Percentiles rank a stretch among this genome's conserved stretches.
These are phyloP conservation scores for Lates japonicus DNA, from an alignment of 2,797 vertebrate species.

Conservation along the genomic window DNA sequence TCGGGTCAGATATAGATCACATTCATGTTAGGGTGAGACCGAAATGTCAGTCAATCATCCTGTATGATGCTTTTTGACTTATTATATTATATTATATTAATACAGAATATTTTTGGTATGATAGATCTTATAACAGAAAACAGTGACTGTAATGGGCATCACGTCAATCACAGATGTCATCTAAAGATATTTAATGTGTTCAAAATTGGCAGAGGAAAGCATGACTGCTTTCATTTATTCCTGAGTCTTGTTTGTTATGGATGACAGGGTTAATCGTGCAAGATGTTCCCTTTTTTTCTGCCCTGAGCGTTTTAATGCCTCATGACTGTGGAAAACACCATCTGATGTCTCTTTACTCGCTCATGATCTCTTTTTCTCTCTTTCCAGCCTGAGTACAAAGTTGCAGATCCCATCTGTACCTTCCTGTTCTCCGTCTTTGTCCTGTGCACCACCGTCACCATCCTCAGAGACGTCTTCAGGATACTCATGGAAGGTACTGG, in stretches of 20 bases:
- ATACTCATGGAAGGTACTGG: conserved; percentile 95
- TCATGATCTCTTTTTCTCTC: conserved; percentile 20
- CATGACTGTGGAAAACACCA: conserved; percentile 43
- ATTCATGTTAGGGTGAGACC: conserved; percentile 49
- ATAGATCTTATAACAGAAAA: neutral
- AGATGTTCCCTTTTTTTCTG: conserved; percentile 39
- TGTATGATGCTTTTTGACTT: neutral
- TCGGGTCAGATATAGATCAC: conserved; percentile 87
- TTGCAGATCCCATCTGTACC: conserved; percentile 95
- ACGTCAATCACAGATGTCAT: neutral
- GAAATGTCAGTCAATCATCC: neutral
- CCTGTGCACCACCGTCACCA: conserved; percentile 93
- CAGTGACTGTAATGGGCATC: neutral
- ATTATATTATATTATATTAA: neutral
- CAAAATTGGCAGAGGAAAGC: neutral
- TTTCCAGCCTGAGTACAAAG: conserved; percentile 95
- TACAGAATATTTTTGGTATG: neutral
- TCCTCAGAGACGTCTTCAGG: conserved; percentile 93
- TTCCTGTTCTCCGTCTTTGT: conserved; percentile 97
- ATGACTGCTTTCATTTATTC: neutral
- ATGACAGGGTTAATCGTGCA: conserved; percentile 13
- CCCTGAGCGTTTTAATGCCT: conserved; percentile 19
- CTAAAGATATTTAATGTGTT: neutral
- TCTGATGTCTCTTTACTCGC: conserved; percentile 55
- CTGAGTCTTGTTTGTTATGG: neutral